Percentiles rank a stretch among this genome's conserved stretches.
phyloP scores from a whole-genome alignment of 1,140 invertebrate genomes.

The Thaumetopoea pityocampa region DNA sequence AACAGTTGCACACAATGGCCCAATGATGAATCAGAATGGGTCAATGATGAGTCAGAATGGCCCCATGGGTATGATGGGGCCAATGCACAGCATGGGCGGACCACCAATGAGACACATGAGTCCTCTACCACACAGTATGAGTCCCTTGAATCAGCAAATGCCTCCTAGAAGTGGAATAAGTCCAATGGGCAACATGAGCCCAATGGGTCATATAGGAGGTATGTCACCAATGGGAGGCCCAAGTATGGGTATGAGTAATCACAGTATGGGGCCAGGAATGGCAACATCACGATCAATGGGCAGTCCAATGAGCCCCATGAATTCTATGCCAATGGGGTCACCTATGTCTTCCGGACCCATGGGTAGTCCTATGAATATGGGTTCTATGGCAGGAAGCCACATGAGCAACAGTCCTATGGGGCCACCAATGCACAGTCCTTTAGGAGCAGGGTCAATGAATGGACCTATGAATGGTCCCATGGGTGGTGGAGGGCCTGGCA shows the following conservation, averaged over 20 bases:
- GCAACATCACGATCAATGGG: constrained; percentile 77
- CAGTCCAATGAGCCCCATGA: constrained; percentile 82
- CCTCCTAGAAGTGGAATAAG: constrained; percentile 79
- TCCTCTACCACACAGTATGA: constrained; percentile 80
- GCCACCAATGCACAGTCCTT: constrained; percentile 75
- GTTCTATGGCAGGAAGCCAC: constrained; percentile 74
- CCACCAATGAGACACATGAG: constrained; percentile 84
- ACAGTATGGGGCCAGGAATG: constrained; percentile 75
- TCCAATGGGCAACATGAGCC: constrained; percentile 83
- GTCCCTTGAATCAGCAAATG: constrained; percentile 81
- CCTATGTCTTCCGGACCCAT: constrained; percentile 83
- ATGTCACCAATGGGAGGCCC: constrained; percentile 76
- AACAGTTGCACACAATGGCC: constrained; percentile 77
- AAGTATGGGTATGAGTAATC: constrained; percentile 74
- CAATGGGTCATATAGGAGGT: constrained; percentile 75
- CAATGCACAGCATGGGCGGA: constrained; percentile 81
- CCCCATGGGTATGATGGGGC: constrained; percentile 77
- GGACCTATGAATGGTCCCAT: constrained; percentile 76
- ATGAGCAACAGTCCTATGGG: constrained; percentile 82
- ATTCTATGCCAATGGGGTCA: constrained; percentile 83
- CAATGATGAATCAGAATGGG: constrained; percentile 79
- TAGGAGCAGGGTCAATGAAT: constrained; percentile 70
- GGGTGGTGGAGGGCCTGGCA: constrained; percentile 71
- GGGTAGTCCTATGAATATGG: constrained; percentile 83
- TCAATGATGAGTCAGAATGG: constrained; percentile 76